These are phyloP conservation scores for Ceratitis capitata DNA, from an alignment of 1,140 invertebrate genomes.

Conservation along the genomic window DNA sequence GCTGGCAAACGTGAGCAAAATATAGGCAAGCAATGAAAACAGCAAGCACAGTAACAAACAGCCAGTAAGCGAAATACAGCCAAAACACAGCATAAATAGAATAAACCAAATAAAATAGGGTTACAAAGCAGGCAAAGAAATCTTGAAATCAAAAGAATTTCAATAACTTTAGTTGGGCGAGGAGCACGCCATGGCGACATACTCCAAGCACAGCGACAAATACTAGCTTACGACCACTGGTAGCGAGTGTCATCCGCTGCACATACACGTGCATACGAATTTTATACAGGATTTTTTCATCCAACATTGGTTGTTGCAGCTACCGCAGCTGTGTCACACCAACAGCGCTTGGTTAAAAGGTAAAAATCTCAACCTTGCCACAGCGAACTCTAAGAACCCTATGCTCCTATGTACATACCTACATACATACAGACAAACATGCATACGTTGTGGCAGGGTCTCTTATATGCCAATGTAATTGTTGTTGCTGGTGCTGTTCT, in stretches of 20 bases:
- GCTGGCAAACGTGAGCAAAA: too few relatives aligned
- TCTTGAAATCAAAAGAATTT: conserved; percentile 29
- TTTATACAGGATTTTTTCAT: neutral
- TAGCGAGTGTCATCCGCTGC: conserved; percentile 11
- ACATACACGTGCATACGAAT: neutral
- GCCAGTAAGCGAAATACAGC: too few relatives aligned
- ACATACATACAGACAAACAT: too few relatives aligned
- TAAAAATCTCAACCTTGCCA: neutral
- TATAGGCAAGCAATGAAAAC: too few relatives aligned
- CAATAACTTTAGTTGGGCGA: conserved; percentile 28
- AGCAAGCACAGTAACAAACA: too few relatives aligned
- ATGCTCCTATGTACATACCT: neutral
- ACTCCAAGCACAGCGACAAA: neutral
- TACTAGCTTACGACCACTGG: neutral
- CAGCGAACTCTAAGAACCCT: neutral
- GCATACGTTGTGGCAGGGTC: conserved; percentile 6
- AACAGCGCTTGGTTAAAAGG: neutral
- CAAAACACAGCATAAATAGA: neutral
- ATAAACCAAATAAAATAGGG: neutral
- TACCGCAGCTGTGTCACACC: neutral
- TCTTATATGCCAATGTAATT: neutral
- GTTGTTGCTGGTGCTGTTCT: neutral
- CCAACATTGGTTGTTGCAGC: neutral
- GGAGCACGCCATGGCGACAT: conserved; percentile 13
- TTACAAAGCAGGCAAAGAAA: neutral